Percentiles rank a stretch among this genome's conserved stretches.
Evolutionary conservation across 2,113 vertebrate genomes (phyloP).

Genomic region (Gnathonemus longibarbis): DNA sequence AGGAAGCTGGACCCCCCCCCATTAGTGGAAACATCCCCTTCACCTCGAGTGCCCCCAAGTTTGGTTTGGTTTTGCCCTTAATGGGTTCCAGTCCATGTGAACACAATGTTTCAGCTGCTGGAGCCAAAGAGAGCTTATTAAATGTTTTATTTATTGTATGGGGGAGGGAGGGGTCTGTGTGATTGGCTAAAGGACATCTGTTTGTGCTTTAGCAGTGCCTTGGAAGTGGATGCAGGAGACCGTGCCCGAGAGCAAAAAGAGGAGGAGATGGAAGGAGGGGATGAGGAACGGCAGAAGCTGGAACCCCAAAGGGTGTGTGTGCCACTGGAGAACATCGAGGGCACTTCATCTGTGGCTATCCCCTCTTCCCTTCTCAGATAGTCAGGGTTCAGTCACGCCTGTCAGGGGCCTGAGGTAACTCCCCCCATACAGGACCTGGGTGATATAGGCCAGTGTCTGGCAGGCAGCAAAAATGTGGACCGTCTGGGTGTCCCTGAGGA

Average conservation of each 20-base stretch:
- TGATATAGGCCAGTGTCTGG: background rate
- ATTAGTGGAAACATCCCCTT: background rate
- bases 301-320: background rate
- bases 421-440: background rate
- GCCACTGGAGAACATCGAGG: background rate
- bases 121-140: constrained; percentile 25
- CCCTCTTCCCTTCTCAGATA: background rate
- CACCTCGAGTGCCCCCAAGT: background rate
- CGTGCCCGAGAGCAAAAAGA: constrained; percentile 2
- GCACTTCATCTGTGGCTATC: background rate
- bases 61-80: constrained; percentile 2
- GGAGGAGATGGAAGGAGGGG: constrained; percentile 6
- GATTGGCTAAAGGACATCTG: constrained; percentile 35
- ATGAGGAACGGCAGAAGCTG: background rate
- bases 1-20: background rate
- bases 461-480: background rate
- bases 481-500: background rate
- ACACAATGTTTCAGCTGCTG: background rate
- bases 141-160: constrained; percentile 20
- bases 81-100: constrained; percentile 13
- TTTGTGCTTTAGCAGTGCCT: constrained; percentile 28
- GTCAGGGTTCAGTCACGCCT: background rate
- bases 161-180: constrained; percentile 14
- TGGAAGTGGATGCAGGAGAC: constrained; percentile 6
- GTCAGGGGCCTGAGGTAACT: background rate